Base-by-base conservation (phyloP, 2,113 vertebrate species). In the Leucopsar rothschildi region DNA sequence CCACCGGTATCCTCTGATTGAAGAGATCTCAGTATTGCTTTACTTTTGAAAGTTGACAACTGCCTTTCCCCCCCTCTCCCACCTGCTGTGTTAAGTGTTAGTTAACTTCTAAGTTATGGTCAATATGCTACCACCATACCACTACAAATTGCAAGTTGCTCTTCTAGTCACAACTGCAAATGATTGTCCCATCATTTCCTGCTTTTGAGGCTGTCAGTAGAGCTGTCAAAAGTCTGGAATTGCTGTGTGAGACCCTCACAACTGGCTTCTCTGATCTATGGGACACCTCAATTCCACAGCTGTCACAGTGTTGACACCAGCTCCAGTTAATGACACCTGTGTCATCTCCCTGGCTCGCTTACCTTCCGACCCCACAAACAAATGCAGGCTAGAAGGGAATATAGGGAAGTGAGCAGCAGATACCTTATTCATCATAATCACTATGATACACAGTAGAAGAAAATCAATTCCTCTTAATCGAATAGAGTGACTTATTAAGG, bases 401-500 rank as follows among this genome's bases (percentile, higher is more conserved):
- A 79, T 10, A 92, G 94, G 70, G 27, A 88, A 96, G 69, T 31
- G 50, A 97, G 90, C 47, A 56, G 90, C 90, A 97, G 93, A 93
- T 96, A 97, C 96, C 96, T 92, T 97, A 98, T 99, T 99, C 98
- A 97, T 98, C 98, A 99, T 98, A 98, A 98, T 98, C 98, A 98
- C 97, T 97, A 97, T 97, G 98, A 98, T 96, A 94, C 96, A 97
- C 95, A 81, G 97, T 97, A 97, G 96, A 92, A 80, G 87, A 98
- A 98, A 98, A 98, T 98, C 98, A 98, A 98, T 98, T 98, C 96
- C 96, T 98, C 97, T 98, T 99, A 98, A 99, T 99, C 95, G 86
- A 98, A 98, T 98, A 98, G 97, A 98, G 97, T 98, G 98, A 98
- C 98, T 98, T 98, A 99, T 99, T 98, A 98, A 97, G 96, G 98